These are phyloP conservation scores for Holotrichia oblita DNA, from an alignment of 1,140 invertebrate species.

Conservation along the genomic window DNA sequence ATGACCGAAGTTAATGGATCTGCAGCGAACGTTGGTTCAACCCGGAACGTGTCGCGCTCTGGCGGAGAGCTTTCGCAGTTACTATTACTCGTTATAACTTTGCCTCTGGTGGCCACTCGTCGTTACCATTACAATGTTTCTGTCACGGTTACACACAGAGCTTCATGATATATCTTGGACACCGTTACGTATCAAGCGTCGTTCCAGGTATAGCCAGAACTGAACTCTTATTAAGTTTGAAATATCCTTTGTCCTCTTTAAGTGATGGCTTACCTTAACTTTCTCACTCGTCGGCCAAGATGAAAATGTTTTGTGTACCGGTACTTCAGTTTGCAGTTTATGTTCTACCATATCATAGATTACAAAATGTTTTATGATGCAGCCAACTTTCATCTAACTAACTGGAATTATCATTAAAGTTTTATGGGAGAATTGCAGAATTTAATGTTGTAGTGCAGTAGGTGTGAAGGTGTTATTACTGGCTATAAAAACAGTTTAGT, in stretches of 20 bases:
- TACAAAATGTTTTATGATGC: slow-evolving; percentile 22
- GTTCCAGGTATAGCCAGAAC: slow-evolving; percentile 4
- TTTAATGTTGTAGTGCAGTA: not conserved
- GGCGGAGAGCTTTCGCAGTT: slow-evolving; percentile 31
- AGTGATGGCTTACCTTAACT: slow-evolving; percentile 14
- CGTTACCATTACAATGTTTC: slow-evolving; percentile 33
- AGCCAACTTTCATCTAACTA: not conserved
- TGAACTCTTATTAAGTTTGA: slow-evolving; percentile 30
- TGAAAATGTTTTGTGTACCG: not conserved
- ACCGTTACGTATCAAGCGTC: slow-evolving; percentile 3
- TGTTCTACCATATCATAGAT: not conserved
- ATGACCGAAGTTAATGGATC: slow-evolving; percentile 35
- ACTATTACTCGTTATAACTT: slow-evolving; percentile 35
- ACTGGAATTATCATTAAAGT: slow-evolving; percentile 18
- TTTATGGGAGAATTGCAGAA: not conserved
- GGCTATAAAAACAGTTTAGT: not conserved
- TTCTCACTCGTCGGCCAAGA: not conserved
- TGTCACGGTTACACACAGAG: slow-evolving; percentile 33
- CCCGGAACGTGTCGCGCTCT: slow-evolving; percentile 34
- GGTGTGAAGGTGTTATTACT: not conserved
- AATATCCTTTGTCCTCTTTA: slow-evolving; percentile 18
- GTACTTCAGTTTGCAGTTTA: not conserved
- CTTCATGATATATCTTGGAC: slow-evolving; percentile 27
- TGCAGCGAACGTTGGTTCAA: slow-evolving; percentile 29
- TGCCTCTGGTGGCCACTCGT: slow-evolving; percentile 30